phyloP scores from a whole-genome alignment of 2,113 vertebrate genomes.

The Melanerpes formicivorus region DNA sequence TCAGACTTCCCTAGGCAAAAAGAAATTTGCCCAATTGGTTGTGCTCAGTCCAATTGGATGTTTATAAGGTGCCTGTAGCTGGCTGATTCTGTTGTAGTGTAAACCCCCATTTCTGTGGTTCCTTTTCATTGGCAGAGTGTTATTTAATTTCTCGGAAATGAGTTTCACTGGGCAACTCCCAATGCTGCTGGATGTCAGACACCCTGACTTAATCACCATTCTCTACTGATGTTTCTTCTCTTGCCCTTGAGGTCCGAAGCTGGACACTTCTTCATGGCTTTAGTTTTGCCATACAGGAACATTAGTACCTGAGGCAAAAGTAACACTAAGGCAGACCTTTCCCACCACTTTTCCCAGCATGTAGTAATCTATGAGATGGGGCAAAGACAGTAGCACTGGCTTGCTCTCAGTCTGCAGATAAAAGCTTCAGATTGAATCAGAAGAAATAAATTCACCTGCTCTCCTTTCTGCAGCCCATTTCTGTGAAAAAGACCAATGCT shows the following conservation, averaged over 20 bases:
- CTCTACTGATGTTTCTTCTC: not conserved
- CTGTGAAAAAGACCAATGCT: not conserved
- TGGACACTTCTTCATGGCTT: not conserved
- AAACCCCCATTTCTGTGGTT: conserved; percentile 18
- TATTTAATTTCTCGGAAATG: conserved; percentile 4
- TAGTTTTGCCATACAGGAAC: not conserved
- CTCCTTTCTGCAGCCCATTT: not conserved
- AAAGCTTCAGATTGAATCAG: not conserved
- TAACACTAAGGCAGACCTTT: not conserved
- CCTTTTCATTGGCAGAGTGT: not conserved
- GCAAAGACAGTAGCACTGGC: not conserved
- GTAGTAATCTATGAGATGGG: not conserved
- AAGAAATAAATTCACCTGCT: not conserved
- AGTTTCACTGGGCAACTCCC: conserved; percentile 17
- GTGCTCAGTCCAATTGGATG: not conserved
- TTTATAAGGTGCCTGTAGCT: conserved; percentile 24
- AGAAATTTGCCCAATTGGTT: not conserved
- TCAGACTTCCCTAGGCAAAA: conserved; percentile 26
- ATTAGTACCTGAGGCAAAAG: not conserved
- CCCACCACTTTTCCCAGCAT: not conserved
- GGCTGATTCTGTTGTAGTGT: not conserved
- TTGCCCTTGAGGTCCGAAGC: not conserved
- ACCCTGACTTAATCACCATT: not conserved
- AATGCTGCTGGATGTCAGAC: not conserved
- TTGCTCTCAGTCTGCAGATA: not conserved